Evolutionary conservation across 2,113 vertebrate species (phyloP).

Genomic region (Ascaphus truei): DNA sequence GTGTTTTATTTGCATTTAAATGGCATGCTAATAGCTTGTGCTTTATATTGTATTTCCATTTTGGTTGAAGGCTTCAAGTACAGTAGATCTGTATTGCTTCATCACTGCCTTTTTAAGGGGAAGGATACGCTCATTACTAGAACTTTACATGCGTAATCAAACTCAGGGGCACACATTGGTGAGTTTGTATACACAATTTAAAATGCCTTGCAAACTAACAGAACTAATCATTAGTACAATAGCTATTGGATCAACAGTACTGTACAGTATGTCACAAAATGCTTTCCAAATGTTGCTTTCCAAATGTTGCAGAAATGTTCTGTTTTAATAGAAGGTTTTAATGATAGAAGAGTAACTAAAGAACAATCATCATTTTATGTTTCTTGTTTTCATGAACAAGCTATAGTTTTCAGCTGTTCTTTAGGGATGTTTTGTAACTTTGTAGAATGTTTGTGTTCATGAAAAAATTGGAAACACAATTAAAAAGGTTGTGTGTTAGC

Average conservation of each 20-base stretch:
- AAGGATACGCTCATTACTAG: constrained; percentile 13
- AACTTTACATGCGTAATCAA: no score
- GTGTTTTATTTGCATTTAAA: not conserved
- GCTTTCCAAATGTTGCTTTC: not conserved
- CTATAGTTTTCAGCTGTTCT: no score
- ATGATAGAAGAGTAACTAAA: no score
- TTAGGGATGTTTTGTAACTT: no score
- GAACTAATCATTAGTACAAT: constrained; percentile 1
- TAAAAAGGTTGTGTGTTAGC: no score
- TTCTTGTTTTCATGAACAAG: no score
- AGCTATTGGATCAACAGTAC: not conserved
- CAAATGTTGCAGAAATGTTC: no score
- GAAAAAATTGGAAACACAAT: no score
- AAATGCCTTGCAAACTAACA: not conserved
- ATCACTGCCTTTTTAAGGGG: constrained; percentile 6
- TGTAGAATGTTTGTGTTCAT: no score
- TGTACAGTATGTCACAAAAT: not conserved
- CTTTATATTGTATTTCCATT: not conserved
- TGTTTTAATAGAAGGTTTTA: no score
- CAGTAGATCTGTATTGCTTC: not conserved
- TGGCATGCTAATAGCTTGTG: not conserved
- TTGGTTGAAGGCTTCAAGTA: not conserved
- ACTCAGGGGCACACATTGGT: not conserved
- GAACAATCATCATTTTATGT: no score
- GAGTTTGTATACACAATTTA: not conserved